These are phyloP conservation scores for Leptosomus discolor DNA, from an alignment of 2,113 vertebrate species.

Conservation along the genomic window DNA sequence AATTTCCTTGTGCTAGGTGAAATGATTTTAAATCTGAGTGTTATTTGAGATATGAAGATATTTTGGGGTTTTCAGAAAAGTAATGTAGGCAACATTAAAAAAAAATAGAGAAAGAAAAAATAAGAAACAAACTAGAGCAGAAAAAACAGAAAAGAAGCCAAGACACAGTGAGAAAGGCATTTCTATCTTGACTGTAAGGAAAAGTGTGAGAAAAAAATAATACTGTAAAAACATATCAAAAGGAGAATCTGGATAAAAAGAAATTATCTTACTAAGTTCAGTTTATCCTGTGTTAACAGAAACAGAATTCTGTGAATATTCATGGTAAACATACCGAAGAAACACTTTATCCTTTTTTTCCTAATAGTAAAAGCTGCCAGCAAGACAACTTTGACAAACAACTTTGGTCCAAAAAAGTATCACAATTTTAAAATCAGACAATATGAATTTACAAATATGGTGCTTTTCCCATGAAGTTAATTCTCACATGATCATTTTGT, in stretches of 20 bases:
- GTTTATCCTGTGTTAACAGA: background rate
- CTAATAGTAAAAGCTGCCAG: background rate
- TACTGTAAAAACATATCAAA: background rate
- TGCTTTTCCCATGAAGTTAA: background rate
- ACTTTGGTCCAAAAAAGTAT: background rate
- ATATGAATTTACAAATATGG: background rate
- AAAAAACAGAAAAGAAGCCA: background rate
- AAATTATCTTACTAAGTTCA: background rate
- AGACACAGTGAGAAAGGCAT: background rate
- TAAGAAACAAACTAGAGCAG: background rate
- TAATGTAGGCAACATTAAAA: background rate
- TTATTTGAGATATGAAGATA: background rate
- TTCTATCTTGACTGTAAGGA: background rate
- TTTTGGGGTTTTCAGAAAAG: background rate
- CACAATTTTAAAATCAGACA: background rate
- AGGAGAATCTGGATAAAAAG: background rate
- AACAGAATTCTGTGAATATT: background rate
- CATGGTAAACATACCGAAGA: background rate
- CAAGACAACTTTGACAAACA: background rate
- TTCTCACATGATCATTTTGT: background rate
- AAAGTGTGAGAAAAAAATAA: background rate
- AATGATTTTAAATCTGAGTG: background rate
- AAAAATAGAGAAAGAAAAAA: background rate
- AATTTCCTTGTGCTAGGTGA: background rate
- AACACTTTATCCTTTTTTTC: background rate